These are phyloP conservation scores for Trichomalopsis sarcophagae DNA, from an alignment of 1,140 invertebrate species.

Conservation along the genomic window DNA sequence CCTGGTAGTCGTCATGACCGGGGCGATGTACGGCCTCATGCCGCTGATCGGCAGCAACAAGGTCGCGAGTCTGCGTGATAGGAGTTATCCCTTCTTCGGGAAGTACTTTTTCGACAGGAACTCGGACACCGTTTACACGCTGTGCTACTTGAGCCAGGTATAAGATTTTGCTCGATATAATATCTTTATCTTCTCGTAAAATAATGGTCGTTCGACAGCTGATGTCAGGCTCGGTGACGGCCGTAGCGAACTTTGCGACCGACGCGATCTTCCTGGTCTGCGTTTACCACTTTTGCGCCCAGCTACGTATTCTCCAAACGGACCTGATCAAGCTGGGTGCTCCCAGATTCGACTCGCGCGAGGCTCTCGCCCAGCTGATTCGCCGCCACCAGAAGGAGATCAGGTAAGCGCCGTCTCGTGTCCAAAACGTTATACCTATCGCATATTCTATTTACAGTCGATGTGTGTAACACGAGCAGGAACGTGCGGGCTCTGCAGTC, in stretches of 20 bases:
- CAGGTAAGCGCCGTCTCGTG: not conserved
- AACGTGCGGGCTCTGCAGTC: not conserved
- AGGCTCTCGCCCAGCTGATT: not conserved
- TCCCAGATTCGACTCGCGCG: no score
- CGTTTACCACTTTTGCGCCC: conserved; percentile 49
- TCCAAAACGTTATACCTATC: no score
- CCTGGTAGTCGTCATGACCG: conserved; percentile 37
- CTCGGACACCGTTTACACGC: conserved; percentile 30
- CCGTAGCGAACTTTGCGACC: conserved; percentile 39
- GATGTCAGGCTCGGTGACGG: conserved; percentile 30
- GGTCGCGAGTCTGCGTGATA: not conserved
- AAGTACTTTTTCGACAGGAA: conserved; percentile 49
- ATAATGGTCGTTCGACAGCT: not conserved
- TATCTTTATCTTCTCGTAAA: no score
- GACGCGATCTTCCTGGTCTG: conserved; percentile 49
- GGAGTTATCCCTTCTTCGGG: conserved; percentile 50
- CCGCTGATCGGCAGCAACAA: conserved; percentile 38
- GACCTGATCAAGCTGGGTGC: not conserved
- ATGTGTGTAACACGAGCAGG: not conserved
- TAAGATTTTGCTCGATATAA: not conserved
- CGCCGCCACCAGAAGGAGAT: conserved; percentile 5
- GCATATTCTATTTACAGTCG: no score
- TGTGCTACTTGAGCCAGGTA: conserved; percentile 36
- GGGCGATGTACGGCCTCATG: conserved; percentile 30
- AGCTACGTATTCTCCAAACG: conserved; percentile 44